A percentile compares a stretch with the other conserved stretches of the same genome.
phyloP scores from a whole-genome alignment of 1,140 invertebrate species.

The Zaprionus nigranus region DNA sequence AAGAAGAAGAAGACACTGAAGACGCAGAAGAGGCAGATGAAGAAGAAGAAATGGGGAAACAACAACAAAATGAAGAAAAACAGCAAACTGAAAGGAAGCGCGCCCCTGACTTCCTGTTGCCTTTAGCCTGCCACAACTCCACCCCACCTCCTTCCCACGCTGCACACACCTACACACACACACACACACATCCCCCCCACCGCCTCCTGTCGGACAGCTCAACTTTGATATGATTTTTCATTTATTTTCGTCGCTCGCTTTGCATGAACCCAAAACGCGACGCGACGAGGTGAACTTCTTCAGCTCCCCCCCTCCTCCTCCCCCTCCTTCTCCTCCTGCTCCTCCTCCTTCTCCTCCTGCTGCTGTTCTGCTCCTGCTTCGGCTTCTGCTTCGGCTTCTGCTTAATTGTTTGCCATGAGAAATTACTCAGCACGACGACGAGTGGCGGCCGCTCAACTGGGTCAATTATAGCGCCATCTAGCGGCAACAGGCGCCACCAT shows the following conservation, averaged over 20 bases:
- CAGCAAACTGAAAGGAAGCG: conserved; percentile 42
- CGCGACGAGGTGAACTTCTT: conserved; percentile 6
- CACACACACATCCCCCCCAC: background rate
- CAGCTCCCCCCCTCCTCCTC: no score
- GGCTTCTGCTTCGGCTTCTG: background rate
- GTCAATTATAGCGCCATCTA: conserved; percentile 43
- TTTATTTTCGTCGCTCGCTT: conserved; percentile 54
- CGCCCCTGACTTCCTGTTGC: conserved; percentile 61
- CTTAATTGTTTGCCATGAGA: conserved; percentile 65
- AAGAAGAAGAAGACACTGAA: conserved; percentile 36
- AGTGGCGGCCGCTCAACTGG: conserved; percentile 23
- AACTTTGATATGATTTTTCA: conserved; percentile 70
- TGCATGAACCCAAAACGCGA: conserved; percentile 42
- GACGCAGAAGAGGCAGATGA: conserved; percentile 41
- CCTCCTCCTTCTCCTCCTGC: background rate
- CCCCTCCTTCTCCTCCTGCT: no score
- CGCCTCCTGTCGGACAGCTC: conserved; percentile 21
- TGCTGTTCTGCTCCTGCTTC: background rate
- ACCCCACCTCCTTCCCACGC: background rate
- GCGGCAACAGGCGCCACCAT: conserved; percentile 27
- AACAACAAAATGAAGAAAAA: conserved; percentile 38
- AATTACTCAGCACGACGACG: conserved; percentile 34
- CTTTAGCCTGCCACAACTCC: conserved; percentile 7
- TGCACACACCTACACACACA: background rate
- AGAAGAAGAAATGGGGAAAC: background rate